Evolutionary conservation across 2,797 vertebrate genomes (phyloP), one percentile per base, ranked within the genome.

Genomic region (Gadopsis bispinosus): DNA sequence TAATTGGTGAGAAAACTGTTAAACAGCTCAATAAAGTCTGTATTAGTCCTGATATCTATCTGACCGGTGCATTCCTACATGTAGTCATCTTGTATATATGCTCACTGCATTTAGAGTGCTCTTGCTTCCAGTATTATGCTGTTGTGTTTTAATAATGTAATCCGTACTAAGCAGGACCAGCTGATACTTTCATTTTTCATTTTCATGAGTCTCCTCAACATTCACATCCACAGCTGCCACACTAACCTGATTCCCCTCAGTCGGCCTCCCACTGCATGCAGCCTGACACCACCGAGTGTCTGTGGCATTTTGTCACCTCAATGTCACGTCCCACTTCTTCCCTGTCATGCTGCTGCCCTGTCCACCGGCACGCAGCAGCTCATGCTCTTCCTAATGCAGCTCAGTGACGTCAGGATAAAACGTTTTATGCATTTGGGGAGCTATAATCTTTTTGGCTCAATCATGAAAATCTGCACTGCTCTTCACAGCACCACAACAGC

Each of bases 251-350:
- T 45, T 72, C 68, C 55, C 50, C 74, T 82, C 82, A 19, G 59
- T 58, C 65, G 58, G 62, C 85, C 88, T 83, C 86, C 74, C 66
- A 41, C 84, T 69, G 80, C 71, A 77, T 53, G 73, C 76, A 67
- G 82, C 55, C 61, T 35, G 74, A 77, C 83, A 66, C 69, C 73
- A 20, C 85, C 33, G 76, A 71, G 55, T 60, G 80, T 89, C 79
- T 86, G 65, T 61, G 74, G 74, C 76, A 37, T 73, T 26, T 26
- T 80, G 87, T 91, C 90, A 87, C 83, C 83, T 84, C 82, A 5
- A 67, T 86, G 88, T 88, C 88, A 83, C 89, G 81, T 87, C 85
- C 88, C 73, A 64, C 79, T 85, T 87, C 75, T 79, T 66, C 35
- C 43, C 89, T 79, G 89, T 88, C 90, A 88, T 41, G 4, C 73